Base-by-base conservation (phyloP, 2,888 invertebrate species). In the Beris morrisii region DNA sequence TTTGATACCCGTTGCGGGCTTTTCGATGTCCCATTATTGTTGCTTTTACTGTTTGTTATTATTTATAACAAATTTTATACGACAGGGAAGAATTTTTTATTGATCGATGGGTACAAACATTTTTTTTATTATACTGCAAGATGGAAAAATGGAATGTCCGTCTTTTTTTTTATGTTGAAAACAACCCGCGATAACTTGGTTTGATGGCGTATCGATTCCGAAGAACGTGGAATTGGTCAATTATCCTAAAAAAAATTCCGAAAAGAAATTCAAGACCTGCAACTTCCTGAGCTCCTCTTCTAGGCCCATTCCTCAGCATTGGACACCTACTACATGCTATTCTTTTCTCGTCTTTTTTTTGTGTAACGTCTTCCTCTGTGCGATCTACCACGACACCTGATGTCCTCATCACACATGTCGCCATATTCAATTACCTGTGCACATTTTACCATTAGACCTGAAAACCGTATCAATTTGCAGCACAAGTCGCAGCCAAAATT, bases 61-160 rank as follows among this genome's bases (percentile, higher is more conserved):
- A 53, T 53, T 53, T 30, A 53, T 22, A 53, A 53, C 53, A 53
- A 53, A 53, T 53, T 53, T 53, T 53, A 30, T 53, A 30, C 53
- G 30, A 28, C 30, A 30, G 12, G 30, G 53, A 53, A 22, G 30
- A 52, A 5, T 5, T 30, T 53, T 53, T 53, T 53, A 53, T 53
- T 53, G 53, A 53, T 30, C 53, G 53, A 31, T 28, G 28, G 30
- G n/a, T 53, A 31, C 28, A 30, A 5, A n/a, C 1, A 1, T 30
- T n/a, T 30, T 30, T n/a, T 30, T n/a, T 53, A 30, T 30, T 53
- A 53, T n/a, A 7, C 31, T 9, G 30, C 31, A 30, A 11, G 7
- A 28, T n/a, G 31, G 9, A 53, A 53, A 53, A 30, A 30, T 30
- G 53, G 9, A 30, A 31, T 30, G 9, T 30, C 31, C n/a, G 53